phyloP scores from a whole-genome alignment of 2,797 vertebrate species.

The Syngnathus acus region DNA sequence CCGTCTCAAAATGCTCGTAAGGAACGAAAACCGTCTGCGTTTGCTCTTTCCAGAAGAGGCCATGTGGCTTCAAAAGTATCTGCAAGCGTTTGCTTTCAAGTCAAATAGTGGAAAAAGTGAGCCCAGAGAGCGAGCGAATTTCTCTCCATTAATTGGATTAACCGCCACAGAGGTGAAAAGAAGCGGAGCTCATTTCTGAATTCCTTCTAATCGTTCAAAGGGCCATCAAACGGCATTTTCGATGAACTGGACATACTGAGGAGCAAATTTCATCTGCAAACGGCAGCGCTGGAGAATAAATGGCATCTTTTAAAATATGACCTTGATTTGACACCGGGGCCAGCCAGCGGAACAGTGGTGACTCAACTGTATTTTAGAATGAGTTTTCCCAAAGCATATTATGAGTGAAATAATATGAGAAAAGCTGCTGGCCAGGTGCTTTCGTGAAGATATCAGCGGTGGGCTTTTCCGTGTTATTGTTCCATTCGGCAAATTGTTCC shows the following conservation, averaged over 20 bases:
- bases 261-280: conserved; percentile 22
- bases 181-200: not conserved
- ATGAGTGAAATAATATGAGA: conserved; percentile 32
- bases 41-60: not conserved
- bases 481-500: conserved; percentile 57
- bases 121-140: not conserved
- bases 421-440: conserved; percentile 57
- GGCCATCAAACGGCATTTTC: conserved; percentile 21
- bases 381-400: not conserved
- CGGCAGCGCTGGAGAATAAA: conserved; percentile 22
- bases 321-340: conserved; percentile 47
- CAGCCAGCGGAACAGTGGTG: conserved; percentile 24
- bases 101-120: not conserved
- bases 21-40: no score
- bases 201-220: conserved; percentile 3
- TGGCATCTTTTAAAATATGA: conserved; percentile 46
- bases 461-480: conserved; percentile 61
- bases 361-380: conserved; percentile 39
- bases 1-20: no score
- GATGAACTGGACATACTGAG: conserved; percentile 25
- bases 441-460: conserved; percentile 69
- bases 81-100: not conserved
- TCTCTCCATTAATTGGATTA: not conserved
- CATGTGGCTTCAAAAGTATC: not conserved
- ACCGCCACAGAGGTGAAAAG: not conserved